Conservation (phyloP, 1,140 invertebrate species). For the Andrena cerasifolii region DNA sequence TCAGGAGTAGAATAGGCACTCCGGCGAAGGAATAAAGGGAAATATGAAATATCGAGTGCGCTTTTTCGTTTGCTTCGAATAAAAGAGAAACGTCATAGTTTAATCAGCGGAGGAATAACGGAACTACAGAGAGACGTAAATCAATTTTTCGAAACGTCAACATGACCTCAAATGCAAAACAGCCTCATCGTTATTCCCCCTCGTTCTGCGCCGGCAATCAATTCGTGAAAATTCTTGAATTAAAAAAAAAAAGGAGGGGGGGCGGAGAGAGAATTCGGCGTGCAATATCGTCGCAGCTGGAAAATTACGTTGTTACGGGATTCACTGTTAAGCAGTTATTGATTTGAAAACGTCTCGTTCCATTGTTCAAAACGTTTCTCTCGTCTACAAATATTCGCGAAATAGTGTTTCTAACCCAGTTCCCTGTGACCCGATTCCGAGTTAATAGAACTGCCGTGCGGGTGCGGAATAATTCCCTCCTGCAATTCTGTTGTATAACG, state of each 20-base stretch:
- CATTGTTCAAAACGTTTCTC: constrained; percentile 25
- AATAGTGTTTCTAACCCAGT: constrained; percentile 41
- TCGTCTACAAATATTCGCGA: constrained; percentile 12
- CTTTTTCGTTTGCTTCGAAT: neutral
- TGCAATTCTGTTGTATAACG: constrained; percentile 27
- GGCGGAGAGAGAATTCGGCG: neutral
- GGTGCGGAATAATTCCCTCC: constrained; percentile 37
- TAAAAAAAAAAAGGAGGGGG: neutral
- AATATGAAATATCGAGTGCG: neutral
- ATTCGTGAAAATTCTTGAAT: constrained; percentile 25
- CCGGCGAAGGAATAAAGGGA: neutral
- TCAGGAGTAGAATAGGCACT: no score
- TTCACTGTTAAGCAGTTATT: constrained; percentile 13
- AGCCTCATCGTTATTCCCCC: constrained; percentile 30
- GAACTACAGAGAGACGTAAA: constrained; percentile 14
- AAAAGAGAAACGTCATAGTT: neutral
- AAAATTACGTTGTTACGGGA: constrained; percentile 1
- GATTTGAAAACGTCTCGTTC: constrained; percentile 5
- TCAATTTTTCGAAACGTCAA: constrained; percentile 31
- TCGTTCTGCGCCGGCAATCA: constrained; percentile 3
- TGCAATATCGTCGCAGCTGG: neutral
- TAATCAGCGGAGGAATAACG: neutral
- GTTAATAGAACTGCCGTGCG: constrained; percentile 32
- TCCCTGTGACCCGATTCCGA: constrained; percentile 32
- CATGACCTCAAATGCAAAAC: constrained; percentile 29